phyloP scores from a whole-genome alignment of 2,888 invertebrate genomes.

The Himalopsyche kuldschensis region DNA sequence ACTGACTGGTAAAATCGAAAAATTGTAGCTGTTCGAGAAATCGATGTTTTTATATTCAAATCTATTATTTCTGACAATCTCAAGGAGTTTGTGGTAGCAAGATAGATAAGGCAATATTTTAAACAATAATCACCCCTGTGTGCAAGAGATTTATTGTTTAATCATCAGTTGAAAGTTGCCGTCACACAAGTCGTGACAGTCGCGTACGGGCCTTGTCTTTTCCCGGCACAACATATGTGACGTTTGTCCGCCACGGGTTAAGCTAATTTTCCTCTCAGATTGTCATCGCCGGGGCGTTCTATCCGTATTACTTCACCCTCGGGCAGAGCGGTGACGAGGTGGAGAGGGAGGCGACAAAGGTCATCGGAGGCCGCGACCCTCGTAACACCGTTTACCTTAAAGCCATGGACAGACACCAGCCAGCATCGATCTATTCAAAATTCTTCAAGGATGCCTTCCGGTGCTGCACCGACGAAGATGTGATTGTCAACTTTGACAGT shows the following conservation, averaged over 20 bases:
- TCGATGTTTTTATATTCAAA: no score
- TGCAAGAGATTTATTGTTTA: no score
- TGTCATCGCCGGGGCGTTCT: constrained; percentile 85
- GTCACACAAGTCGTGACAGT: no score
- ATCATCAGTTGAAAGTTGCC: no score
- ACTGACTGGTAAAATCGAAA: no score
- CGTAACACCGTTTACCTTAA: constrained; percentile 71
- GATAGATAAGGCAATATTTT: no score
- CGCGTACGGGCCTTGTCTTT: no score
- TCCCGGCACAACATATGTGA: no score
- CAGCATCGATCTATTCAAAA: constrained; percentile 69
- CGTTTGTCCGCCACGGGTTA: neutral
- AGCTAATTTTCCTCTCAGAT: constrained; percentile 54
- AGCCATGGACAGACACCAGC: constrained; percentile 65
- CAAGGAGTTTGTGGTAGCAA: no score
- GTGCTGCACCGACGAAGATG: constrained; percentile 55
- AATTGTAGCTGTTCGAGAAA: no score
- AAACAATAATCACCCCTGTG: no score
- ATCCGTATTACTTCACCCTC: constrained; percentile 84
- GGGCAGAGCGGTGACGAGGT: constrained; percentile 58
- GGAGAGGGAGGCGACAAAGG: constrained; percentile 68
- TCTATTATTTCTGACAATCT: no score
- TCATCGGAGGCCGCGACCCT: constrained; percentile 74
- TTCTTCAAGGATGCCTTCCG: constrained; percentile 64
- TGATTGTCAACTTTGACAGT: constrained; percentile 57